Percentiles rank a stretch among this genome's conserved stretches.
Evolutionary conservation across 2,797 vertebrate species (phyloP).

Genomic region (Helostoma temminkii): DNA sequence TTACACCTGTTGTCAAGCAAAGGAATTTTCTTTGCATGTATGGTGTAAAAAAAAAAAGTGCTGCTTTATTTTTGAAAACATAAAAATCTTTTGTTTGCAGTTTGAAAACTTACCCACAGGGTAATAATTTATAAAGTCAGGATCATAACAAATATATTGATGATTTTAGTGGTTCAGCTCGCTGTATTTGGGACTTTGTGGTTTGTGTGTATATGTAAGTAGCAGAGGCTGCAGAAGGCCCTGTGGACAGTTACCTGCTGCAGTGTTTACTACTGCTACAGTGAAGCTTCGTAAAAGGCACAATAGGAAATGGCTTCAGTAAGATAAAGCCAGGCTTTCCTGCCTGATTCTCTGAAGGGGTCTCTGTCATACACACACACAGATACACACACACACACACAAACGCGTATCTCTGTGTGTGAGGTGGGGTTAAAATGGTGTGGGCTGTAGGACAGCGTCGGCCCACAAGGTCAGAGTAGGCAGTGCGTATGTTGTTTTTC

Average conservation of each 20-base stretch:
- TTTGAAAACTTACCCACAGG: background rate
- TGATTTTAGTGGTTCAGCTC: slow-evolving; percentile 20
- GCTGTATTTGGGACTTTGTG: slow-evolving; percentile 16
- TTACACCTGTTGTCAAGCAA: slow-evolving; percentile 76
- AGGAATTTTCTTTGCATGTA: background rate
- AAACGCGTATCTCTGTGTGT: slow-evolving; percentile 18
- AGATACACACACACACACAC: slow-evolving; percentile 33
- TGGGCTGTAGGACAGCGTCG: slow-evolving; percentile 77
- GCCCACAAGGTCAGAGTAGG: slow-evolving; percentile 84
- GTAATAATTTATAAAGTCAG: slow-evolving; percentile 28
- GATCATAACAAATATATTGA: slow-evolving; percentile 31
- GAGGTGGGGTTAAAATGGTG: slow-evolving; percentile 72
- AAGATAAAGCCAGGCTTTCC: slow-evolving; percentile 73
- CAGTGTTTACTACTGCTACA: slow-evolving; percentile 59
- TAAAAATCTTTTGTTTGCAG: slow-evolving; percentile 21
- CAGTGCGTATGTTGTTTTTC: slow-evolving; percentile 82
- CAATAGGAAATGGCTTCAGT: slow-evolving; percentile 75
- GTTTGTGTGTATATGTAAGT: background rate
- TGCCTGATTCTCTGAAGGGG: slow-evolving; percentile 74
- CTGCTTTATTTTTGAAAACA: slow-evolving; percentile 9
- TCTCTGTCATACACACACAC: slow-evolving; percentile 51
- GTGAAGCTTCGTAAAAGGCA: slow-evolving; percentile 56
- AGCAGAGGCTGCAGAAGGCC: slow-evolving; percentile 50
- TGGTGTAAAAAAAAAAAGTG: slow-evolving; percentile 3
- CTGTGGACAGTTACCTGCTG: slow-evolving; percentile 58